These are phyloP conservation scores for Galagoides demidoff DNA, from an alignment of 2,797 vertebrate genomes.

Conservation along the genomic window DNA sequence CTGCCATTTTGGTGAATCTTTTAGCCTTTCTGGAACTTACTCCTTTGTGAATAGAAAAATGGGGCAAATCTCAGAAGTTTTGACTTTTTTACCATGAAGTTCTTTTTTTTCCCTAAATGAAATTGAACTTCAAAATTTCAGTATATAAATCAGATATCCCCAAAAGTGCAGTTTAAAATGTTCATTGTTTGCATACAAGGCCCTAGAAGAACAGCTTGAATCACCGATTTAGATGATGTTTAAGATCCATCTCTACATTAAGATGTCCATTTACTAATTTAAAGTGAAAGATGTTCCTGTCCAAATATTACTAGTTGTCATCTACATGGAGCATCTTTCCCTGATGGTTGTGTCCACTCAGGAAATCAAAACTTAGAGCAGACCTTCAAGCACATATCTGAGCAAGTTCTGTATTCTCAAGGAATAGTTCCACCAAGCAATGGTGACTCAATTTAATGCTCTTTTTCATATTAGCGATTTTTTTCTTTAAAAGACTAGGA, in stretches of 20 bases:
- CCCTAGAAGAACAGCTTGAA: background rate
- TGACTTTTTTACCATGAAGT: background rate
- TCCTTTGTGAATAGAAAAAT: background rate
- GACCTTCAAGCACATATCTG: background rate
- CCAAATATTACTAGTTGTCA: background rate
- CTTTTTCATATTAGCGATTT: background rate
- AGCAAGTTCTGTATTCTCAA: background rate
- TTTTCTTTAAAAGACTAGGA: background rate
- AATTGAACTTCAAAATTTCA: background rate
- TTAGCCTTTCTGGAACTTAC: background rate
- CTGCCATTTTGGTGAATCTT: background rate
- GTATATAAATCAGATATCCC: background rate
- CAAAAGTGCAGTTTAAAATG: background rate
- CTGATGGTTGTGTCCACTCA: background rate
- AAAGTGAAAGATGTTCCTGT: background rate
- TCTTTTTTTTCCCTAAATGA: background rate
- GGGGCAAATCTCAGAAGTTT: background rate
- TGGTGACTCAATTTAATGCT: background rate
- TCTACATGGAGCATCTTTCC: background rate
- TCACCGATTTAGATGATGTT: background rate
- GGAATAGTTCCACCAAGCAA: background rate
- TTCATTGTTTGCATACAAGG: background rate
- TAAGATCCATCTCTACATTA: background rate
- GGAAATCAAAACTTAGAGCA: background rate
- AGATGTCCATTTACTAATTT: background rate